Evolutionary conservation across 2,113 vertebrate genomes (phyloP), one percentile per base, ranked within the genome.

Genomic region (Antennarius striatus): DNA sequence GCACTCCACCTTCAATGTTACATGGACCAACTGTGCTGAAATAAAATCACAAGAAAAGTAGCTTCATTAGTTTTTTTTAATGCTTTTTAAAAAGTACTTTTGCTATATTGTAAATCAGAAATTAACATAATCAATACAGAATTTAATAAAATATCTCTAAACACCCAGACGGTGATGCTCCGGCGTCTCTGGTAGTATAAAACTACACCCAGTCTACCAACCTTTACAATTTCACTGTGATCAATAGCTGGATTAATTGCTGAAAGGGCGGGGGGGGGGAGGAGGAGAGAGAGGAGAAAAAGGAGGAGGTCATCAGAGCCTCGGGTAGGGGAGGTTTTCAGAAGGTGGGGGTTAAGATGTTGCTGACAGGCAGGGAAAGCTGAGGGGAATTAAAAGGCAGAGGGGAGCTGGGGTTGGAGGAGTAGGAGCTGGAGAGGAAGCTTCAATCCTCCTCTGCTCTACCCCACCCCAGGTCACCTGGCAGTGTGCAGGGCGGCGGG

Each of bases 191-290:
- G 30, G 66, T 40, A 66, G 13, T 52, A 43, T 17, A 68, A 60
- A 36, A 73, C 56, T 10, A 42, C 68, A 73, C 47, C 71, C 70
- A 86, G 86, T 71, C 83, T 79, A 59, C 47, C 48, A 73, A 62
- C 75, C 83, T 85, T 90, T 70, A 76, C 78, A 88, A 83, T 85
- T 87, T 73, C 63, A 78, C 81, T 81, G 79, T 92, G 89, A 93
- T 93, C 92, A 91, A 91, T 92, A 90, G 91, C 81, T 91, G 90
- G 91, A 93, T 92, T 91, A 92, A 90, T 91, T 92, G 82, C 80
- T 89, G 81, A 86, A 88, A 88, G 80, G 82, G 65, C 10, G 49
- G 70, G 77, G 77, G 49, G 70, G 77, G 77, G n/a, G 36, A 7
- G 32, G 54, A 3, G 54, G 45, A 47, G 56, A 10, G 30, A 8